A percentile compares a stretch with the other conserved stretches of the same genome.
Evolutionary conservation across 2,113 vertebrate species (phyloP).

Genomic region (Tachysurus vachellii): DNA sequence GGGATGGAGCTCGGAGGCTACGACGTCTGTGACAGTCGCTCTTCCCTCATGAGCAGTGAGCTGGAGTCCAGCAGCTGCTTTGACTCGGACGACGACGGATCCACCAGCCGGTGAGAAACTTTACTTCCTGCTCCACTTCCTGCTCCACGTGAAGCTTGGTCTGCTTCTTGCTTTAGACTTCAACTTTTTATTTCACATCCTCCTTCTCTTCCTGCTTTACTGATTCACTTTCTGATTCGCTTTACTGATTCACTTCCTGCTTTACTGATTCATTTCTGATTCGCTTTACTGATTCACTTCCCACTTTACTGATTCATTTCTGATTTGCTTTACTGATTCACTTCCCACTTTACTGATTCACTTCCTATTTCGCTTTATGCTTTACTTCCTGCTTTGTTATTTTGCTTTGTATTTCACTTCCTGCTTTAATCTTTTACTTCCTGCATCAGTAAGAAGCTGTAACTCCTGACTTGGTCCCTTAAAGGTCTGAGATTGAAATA

Average conservation of each 20-base stretch:
- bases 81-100: slow-evolving; percentile 95
- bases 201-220: background rate
- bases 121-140: background rate
- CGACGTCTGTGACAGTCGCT: slow-evolving; percentile 89
- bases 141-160: no score
- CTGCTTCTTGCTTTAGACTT: background rate
- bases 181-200: background rate
- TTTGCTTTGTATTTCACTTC: background rate
- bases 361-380: background rate
- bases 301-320: background rate
- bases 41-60: slow-evolving; percentile 97
- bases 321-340: background rate
- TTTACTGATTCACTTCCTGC: background rate
- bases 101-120: slow-evolving; percentile 87
- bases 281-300: background rate
- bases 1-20: slow-evolving; percentile 80
- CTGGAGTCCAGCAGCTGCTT: slow-evolving; percentile 97
- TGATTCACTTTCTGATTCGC: background rate
- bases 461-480: background rate
- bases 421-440: background rate
- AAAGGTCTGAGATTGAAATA: background rate
- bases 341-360: background rate
- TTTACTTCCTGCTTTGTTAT: background rate
- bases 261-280: background rate
- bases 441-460: background rate